Base-by-base conservation (phyloP, 2,888 invertebrate genomes). In the Cryptus armator region DNA sequence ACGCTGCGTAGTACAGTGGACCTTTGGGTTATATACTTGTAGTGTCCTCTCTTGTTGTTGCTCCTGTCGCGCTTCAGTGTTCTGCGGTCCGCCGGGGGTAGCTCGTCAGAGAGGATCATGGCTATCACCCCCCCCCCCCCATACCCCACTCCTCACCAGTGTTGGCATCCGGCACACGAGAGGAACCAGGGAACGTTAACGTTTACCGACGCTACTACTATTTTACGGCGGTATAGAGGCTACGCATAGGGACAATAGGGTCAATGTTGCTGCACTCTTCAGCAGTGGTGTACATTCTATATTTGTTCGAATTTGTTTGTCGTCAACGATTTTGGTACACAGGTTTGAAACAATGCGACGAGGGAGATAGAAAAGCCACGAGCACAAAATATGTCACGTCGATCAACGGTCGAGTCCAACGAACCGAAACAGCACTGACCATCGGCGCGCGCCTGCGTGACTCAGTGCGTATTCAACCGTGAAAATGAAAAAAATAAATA, bases 351-450 rank as follows among this genome's bases (percentile, higher is more conserved):
- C 67, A 68, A 81, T 72, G 29, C 67, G 56, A 29, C 32, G 59
- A 19, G 12, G 24, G 43, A 24, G 43, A 59, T 37, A 56, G 72
- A 56, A 56, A 51, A 37, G 43, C 43, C 56, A 24, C 70, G 44
- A 37, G 66, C 71, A 66, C 75, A 72, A 81, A 81, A 81, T 77
- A 80, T 76, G 66, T 48, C 37, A 46, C 67, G 79, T 76, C 80
- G 70, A 80, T 80, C 75, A 77, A 48, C 62, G 70, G n/a, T 12
- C 6, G 67, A 62, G 72, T 72, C 43, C 56, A 72, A 71, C 46
- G 44, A 46, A 80, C 76, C 32, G 83, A 67, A 84, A 71, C 75
- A 59, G 71, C 83, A 76, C 14, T 66, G 75, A 71, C n/a, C 19
- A 51, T 59, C 29, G 64, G 19, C 59, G 6, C 56, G 67, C 59